Conservation (phyloP, 2,888 invertebrate genomes). For the Arenicola marina region DNA sequence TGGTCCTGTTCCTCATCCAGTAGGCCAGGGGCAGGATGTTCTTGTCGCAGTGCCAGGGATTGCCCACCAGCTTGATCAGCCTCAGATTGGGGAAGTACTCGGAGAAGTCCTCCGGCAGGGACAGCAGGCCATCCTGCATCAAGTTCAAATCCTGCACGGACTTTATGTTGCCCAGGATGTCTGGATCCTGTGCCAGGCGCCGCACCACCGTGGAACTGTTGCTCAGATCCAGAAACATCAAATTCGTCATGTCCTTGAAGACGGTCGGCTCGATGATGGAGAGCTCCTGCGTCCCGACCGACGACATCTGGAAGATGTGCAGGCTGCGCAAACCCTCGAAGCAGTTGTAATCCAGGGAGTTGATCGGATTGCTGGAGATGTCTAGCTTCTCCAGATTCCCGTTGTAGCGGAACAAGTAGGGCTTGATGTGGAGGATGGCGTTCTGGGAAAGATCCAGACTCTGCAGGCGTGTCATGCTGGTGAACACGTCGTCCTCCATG, state of each 20-base stretch:
- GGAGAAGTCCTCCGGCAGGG: slow-evolving; percentile 72
- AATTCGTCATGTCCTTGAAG: slow-evolving; percentile 30
- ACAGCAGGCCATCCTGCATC: slow-evolving; percentile 69
- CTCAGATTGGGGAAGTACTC: slow-evolving; percentile 74
- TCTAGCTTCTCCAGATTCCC: slow-evolving; percentile 30
- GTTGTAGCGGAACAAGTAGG: slow-evolving; percentile 19
- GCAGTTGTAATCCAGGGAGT: slow-evolving; percentile 15
- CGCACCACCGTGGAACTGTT: slow-evolving; percentile 30
- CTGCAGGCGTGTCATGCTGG: slow-evolving; percentile 21
- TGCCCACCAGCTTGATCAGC: slow-evolving; percentile 71
- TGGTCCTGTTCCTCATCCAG: slow-evolving; percentile 69
- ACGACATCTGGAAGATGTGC: slow-evolving; percentile 31
- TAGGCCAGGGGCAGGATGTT: slow-evolving; percentile 57
- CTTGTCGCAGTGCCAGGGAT: slow-evolving; percentile 71
- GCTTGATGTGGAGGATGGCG: slow-evolving; percentile 17
- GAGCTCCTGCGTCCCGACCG: slow-evolving; percentile 16
- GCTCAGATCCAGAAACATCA: slow-evolving; percentile 39
- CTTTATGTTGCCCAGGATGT: slow-evolving; percentile 5
- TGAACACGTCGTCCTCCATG: slow-evolving; percentile 27
- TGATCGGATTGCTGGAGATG: slow-evolving; percentile 37
- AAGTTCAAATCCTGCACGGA: slow-evolving; percentile 68
- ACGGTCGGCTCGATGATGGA: slow-evolving; percentile 2
- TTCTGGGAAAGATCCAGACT: slow-evolving; percentile 31
- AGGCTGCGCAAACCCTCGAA: slow-evolving; percentile 32
- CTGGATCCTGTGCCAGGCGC: slow-evolving; percentile 16